phyloP scores from a whole-genome alignment of 2,797 vertebrate species.

The Chrosomus eos region DNA sequence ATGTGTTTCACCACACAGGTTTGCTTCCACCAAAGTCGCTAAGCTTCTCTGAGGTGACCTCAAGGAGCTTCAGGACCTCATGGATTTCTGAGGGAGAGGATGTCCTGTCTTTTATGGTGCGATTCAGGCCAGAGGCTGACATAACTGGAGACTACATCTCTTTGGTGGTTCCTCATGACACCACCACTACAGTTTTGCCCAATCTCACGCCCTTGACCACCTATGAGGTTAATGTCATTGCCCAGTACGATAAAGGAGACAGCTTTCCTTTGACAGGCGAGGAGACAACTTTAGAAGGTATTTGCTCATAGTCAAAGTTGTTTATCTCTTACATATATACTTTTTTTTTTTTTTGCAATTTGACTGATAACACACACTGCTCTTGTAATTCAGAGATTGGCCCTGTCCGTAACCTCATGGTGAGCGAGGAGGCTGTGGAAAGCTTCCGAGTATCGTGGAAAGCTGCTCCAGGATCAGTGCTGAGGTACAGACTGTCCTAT shows the following conservation, averaged over 20 bases:
- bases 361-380: background rate
- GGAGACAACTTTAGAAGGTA: constrained; percentile 95
- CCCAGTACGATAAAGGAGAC: constrained; percentile 92
- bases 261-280: constrained; percentile 88
- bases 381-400: constrained; percentile 77
- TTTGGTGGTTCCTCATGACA: constrained; percentile 84
- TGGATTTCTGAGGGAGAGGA: constrained; percentile 83
- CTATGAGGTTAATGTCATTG: constrained; percentile 90
- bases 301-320: background rate
- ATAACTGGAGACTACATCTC: constrained; percentile 84
- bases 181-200: constrained; percentile 81
- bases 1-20: constrained; percentile 67
- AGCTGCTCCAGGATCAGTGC: constrained; percentile 89
- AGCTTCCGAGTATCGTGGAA: constrained; percentile 90
- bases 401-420: constrained; percentile 83
- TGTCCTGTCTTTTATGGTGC: constrained; percentile 88
- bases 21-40: constrained; percentile 86
- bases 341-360: background rate
- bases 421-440: constrained; percentile 89
- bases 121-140: constrained; percentile 86
- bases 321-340: background rate
- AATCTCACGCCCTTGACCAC: constrained; percentile 88
- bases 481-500: constrained; percentile 87
- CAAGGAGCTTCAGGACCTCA: constrained; percentile 89
- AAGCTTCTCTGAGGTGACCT: constrained; percentile 89